Base-by-base conservation (phyloP, 2,797 vertebrate species). In the Chelonia mydas region DNA sequence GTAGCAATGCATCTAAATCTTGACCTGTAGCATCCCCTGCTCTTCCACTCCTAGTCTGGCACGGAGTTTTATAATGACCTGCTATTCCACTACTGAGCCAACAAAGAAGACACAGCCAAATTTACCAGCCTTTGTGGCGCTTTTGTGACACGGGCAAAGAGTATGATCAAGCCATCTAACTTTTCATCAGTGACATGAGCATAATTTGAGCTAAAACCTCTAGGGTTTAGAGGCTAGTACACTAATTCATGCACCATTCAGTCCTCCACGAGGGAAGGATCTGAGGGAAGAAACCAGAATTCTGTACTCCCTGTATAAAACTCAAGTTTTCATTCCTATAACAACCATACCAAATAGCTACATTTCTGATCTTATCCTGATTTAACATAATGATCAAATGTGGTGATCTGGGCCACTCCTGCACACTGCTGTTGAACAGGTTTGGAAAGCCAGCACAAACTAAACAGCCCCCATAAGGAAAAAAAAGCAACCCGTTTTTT, bases 311-410 rank as follows among this genome's bases (percentile, higher is more conserved):
- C 23, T 15, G 33, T 7, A n/a, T 91, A 90, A 94, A 93, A 87
- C 12, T 53, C 87, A 87, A 77, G 86, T 94, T 92, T 0, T 0
- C 61, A 61, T 88, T 88, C 87, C 90, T 82, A 90, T 76, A 94
- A 93, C 77, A 84, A 86, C 41, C 88, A 83, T 78, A 94, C 79
- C 80, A 90, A 96, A 96, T 84, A 94, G 31, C n/a, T 79, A 85
- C 10, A n/a, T 7, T 37, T 54, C 88, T 82, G 81, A 87, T 87
- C 90, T 12, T 54, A 50, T 50, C 82, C 83, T 59, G 81, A 82
- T 83, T 88, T 88, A 90, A 96, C 93, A 86, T 57, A 91, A 90
- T 65, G 78, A 87, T 50, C 59, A 86, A 84, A 82, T 83, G 88
- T 79, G 41, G 8, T 92, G 57, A 37, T 90, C 93, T 87, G 84